These are phyloP conservation scores for Theonella swinhoei DNA, from an alignment of 37 sponge, comb jelly and placozoan genomes.

Conservation along the genomic window DNA sequence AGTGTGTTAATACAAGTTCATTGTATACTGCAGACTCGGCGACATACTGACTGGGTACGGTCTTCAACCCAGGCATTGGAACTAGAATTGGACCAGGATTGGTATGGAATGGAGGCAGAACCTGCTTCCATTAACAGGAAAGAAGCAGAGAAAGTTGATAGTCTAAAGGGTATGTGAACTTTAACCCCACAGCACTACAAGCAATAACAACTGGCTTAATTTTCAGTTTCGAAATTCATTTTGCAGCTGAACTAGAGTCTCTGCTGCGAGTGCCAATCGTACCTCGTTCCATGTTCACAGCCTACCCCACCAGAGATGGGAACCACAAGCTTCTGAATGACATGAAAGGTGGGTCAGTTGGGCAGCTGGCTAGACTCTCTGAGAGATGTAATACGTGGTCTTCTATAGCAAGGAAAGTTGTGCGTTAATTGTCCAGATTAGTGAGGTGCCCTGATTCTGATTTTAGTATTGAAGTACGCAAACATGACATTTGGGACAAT, in stretches of 20 bases:
- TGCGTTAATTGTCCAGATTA: too few species aligned
- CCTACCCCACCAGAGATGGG: slow-evolving; percentile 24
- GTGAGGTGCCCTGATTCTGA: too few species aligned
- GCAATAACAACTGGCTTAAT: too few species aligned
- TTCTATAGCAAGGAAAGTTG: too few species aligned
- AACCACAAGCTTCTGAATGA: slow-evolving; percentile 9
- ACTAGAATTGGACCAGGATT: slow-evolving; percentile 70
- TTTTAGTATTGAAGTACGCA: too few species aligned
- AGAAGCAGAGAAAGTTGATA: neutral
- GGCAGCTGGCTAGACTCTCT: too few species aligned
- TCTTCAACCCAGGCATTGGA: slow-evolving; percentile 78
- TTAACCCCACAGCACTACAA: neutral
- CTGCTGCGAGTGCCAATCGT: slow-evolving; percentile 32
- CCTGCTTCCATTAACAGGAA: neutral
- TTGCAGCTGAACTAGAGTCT: slow-evolving; percentile 24
- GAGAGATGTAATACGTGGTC: too few species aligned
- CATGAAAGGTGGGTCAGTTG: neutral
- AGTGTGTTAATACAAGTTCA: too few species aligned
- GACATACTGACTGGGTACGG: slow-evolving; percentile 55
- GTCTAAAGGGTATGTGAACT: too few species aligned
- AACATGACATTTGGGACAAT: too few species aligned
- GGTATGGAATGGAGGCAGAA: neutral
- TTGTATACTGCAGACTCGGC: too few species aligned
- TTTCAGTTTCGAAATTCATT: too few species aligned
- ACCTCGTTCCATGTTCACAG: slow-evolving; percentile 9